Base-by-base conservation (phyloP, 2,888 invertebrate species). In the Tetanocera ferruginea region DNA sequence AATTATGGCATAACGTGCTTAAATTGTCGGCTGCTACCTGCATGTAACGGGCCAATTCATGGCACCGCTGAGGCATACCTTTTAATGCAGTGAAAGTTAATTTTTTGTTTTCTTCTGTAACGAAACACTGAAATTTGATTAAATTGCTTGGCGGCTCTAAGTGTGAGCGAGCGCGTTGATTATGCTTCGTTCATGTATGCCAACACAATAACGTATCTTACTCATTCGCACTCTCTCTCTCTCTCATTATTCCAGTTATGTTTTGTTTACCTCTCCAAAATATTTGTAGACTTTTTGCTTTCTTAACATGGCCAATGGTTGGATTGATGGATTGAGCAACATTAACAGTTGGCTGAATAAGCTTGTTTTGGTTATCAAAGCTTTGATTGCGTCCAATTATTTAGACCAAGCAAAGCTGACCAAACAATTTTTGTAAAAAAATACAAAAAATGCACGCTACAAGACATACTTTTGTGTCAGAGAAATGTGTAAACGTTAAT, bases 31-130 rank as follows among this genome's bases (percentile, higher is more conserved):
- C 9, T 19, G 23, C 19, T 23, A 55, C n/a, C 31, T 51, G 4
- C 49, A 51, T 69, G 69, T 69, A 67, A 67, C 51, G 69, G 69
- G 14, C 69, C 51, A 51, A 23, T 6, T 28, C 60, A 60, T 5
- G 43, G 17, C 34, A 31, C 69, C n/a, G 23, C 9, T 43, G 31
- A 31, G 55, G 43, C 57, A 57, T 55, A 14, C 72, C 57, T 72
- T 72, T 60, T 57, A 72, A n/a, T 34, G 67, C 5, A 76, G 67
- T 76, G 62, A 79, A 51, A 73, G 49, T 79, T 78, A 66, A 64
- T 62, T 57, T 62, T 76, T 69, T 64, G 23, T 6, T 28, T 60
- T 70, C 5, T 60, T 76, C 6, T n/a, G 28, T 14, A 49, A 51
- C 51, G 14, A 60, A 57, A 67, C 17, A 70, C 43, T 60, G 28